Evolutionary conservation across 2,113 vertebrate species (phyloP).

Genomic region (Variabilichromis moorii): DNA sequence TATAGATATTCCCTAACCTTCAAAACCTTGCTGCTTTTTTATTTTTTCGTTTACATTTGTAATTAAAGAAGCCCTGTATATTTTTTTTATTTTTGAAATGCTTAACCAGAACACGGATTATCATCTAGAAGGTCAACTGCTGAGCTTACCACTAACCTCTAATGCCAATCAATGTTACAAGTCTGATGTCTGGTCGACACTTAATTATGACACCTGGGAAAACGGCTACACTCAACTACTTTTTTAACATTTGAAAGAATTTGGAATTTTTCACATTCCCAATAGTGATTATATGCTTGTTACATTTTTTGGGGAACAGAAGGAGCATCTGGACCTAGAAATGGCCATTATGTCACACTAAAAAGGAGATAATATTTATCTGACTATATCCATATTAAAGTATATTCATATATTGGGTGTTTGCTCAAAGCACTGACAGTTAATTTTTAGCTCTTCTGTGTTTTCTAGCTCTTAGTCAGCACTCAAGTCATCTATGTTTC

Average conservation of each 20-base stretch:
- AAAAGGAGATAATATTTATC: background rate
- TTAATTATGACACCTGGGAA: background rate
- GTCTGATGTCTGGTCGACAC: background rate
- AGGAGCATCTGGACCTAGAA: background rate
- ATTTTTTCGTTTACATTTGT: background rate
- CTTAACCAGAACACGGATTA: background rate
- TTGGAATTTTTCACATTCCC: background rate
- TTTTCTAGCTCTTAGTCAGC: background rate
- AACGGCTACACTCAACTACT: background rate
- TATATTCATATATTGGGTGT: background rate
- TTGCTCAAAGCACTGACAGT: background rate
- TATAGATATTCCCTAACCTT: background rate
- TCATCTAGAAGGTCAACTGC: background rate
- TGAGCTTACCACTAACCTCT: background rate
- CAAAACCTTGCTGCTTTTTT: background rate
- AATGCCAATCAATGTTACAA: background rate
- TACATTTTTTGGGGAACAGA: background rate
- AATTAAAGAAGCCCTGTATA: background rate
- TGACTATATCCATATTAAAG: background rate
- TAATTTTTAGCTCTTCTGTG: background rate
- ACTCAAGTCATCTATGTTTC: background rate
- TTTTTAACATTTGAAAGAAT: background rate
- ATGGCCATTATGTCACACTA: background rate
- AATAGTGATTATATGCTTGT: background rate
- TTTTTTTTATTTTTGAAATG: background rate